A percentile compares a stretch with the other conserved stretches of the same genome.
phyloP scores from a whole-genome alignment of 1,140 invertebrate genomes.

The Calephelis virginiensis region DNA sequence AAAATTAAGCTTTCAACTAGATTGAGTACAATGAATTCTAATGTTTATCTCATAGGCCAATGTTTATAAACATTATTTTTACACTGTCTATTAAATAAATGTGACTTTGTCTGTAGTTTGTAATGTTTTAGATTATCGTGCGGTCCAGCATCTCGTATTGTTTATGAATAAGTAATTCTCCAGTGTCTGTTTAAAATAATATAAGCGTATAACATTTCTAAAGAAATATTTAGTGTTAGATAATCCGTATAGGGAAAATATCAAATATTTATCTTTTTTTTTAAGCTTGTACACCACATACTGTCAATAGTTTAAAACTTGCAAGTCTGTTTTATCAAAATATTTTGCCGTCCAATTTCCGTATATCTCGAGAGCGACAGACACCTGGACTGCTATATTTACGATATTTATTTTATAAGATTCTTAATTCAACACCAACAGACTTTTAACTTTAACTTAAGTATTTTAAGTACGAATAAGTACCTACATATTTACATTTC shows the following conservation, averaged over 20 bases:
- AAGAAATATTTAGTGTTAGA: slow-evolving; percentile 17
- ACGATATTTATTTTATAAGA: slow-evolving; percentile 52
- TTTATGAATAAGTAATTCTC: slow-evolving; percentile 27
- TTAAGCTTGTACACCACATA: slow-evolving; percentile 9
- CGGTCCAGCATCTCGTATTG: slow-evolving; percentile 50
- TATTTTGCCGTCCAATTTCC: slow-evolving; percentile 71
- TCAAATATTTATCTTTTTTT: slow-evolving; percentile 14
- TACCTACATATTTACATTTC: slow-evolving; percentile 49
- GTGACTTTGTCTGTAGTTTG: slow-evolving; percentile 68
- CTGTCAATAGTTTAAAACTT: slow-evolving; percentile 13
- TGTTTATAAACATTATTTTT: slow-evolving; percentile 76
- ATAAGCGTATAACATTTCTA: slow-evolving; percentile 26
- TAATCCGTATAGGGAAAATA: slow-evolving; percentile 6
- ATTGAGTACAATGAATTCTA: slow-evolving; percentile 74
- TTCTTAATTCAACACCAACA: slow-evolving; percentile 63
- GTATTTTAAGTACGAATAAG: slow-evolving; percentile 48
- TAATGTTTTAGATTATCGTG: slow-evolving; percentile 57
- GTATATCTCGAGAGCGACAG: slow-evolving; percentile 42
- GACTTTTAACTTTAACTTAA: slow-evolving; percentile 63
- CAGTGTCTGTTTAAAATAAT: slow-evolving; percentile 22
- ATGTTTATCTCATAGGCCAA: slow-evolving; percentile 70
- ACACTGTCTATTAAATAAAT: slow-evolving; percentile 72
- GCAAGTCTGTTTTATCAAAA: slow-evolving; percentile 50
- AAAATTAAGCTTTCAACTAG: slow-evolving; percentile 75
- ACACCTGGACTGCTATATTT: slow-evolving; percentile 61